Conservation (phyloP, 1,140 invertebrate genomes). For the Pseudomyrmex sp. region DNA sequence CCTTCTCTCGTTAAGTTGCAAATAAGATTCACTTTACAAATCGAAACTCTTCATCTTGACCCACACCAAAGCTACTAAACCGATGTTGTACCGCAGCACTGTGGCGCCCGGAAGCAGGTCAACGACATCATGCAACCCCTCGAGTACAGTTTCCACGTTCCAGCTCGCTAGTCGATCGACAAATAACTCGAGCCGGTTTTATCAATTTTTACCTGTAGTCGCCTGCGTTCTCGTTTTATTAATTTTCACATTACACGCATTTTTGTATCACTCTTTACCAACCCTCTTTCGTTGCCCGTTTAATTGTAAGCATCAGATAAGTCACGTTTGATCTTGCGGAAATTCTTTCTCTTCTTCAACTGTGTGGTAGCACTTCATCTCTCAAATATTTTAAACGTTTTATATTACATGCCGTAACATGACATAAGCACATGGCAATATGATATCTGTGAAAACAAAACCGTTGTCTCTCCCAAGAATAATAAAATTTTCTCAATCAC, state of each 20-base stretch:
- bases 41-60: constrained; percentile 30
- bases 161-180: constrained; percentile 58
- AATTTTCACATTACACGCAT: not conserved
- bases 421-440: not conserved
- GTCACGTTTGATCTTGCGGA: constrained; percentile 10
- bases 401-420: not conserved
- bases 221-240: constrained; percentile 14
- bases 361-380: not conserved
- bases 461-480: not conserved
- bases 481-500: not conserved
- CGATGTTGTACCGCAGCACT: constrained; percentile 38
- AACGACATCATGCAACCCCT: constrained; percentile 64
- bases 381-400: not conserved
- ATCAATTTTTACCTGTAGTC: constrained; percentile 11
- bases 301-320: not conserved
- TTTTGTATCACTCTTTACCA: constrained; percentile 1
- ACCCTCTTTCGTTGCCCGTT: not conserved
- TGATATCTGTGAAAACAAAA: not conserved
- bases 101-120: constrained; percentile 65
- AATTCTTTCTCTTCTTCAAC: constrained; percentile 13
- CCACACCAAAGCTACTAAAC: constrained; percentile 39
- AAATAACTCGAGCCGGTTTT: constrained; percentile 37
- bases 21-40: not conserved
- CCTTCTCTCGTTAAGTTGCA: not conserved
- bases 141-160: constrained; percentile 61